phyloP scores from a whole-genome alignment of 2,113 vertebrate species.

The Ibidorhyncha struthersii region DNA sequence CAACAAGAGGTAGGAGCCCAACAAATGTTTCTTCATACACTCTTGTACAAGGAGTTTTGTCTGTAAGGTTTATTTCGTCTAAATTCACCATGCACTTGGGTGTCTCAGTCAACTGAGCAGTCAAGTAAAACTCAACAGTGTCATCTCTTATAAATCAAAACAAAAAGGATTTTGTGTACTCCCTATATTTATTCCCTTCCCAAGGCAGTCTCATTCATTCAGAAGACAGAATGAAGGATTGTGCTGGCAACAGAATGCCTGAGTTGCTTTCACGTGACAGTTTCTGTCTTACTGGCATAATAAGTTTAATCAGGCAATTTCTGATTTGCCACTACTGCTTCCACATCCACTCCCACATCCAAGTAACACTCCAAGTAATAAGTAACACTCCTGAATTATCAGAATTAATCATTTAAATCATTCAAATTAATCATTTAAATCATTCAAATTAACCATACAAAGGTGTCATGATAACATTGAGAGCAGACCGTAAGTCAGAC shows the following conservation, averaged over 20 bases:
- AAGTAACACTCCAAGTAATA: not conserved
- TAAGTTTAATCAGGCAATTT: not conserved
- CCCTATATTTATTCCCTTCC: not conserved
- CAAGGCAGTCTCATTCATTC: not conserved
- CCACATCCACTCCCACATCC: not conserved
- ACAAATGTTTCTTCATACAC: not conserved
- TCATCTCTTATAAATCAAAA: not conserved
- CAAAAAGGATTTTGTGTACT: not conserved
- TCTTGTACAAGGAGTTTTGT: not conserved
- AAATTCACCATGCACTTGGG: not conserved
- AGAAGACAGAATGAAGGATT: not conserved
- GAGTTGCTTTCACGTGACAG: not conserved
- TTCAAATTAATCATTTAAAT: not conserved
- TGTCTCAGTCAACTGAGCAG: not conserved
- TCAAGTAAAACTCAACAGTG: not conserved
- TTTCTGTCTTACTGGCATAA: not conserved
- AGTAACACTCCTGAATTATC: not conserved
- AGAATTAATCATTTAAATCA: not conserved
- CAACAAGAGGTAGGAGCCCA: not conserved
- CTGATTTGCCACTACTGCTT: not conserved
- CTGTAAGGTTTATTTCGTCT: not conserved
- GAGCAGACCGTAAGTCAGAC: not conserved
- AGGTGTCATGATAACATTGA: not conserved
- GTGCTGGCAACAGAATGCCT: fast-evolving
- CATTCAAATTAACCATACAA: not conserved